A percentile compares a stretch with the other conserved stretches of the same genome.
These are phyloP conservation scores for Ciona savignyi DNA, from an alignment of 23 tunicate species.

Conservation along the genomic window DNA sequence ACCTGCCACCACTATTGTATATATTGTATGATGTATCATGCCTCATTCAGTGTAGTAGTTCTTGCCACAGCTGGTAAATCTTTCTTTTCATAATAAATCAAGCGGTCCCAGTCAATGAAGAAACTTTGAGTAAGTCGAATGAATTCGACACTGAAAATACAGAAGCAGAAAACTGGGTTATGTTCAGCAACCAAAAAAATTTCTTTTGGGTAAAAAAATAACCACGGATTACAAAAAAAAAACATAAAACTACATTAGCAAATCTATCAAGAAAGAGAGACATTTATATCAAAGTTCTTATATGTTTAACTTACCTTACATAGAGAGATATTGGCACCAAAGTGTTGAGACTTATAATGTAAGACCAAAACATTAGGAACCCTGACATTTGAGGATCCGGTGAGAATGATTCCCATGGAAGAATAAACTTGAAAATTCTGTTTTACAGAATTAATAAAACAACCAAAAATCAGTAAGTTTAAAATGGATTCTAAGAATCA, in stretches of 20 bases:
- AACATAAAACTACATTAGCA: no score
- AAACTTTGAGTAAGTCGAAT: constrained; percentile 90
- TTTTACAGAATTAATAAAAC: not conserved
- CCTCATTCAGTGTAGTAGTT: constrained; percentile 96
- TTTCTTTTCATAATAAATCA: constrained; percentile 80
- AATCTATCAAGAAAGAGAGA: no score
- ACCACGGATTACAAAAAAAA: no score
- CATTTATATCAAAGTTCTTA: no score
- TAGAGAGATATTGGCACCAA: constrained; percentile 97
- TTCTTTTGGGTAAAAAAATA: no score
- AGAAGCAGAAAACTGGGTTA: not conserved
- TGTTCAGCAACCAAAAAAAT: not conserved
- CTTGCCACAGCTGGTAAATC: constrained; percentile 83
- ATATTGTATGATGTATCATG: not conserved
- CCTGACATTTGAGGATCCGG: constrained; percentile 73
- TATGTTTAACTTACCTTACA: constrained; percentile 84
- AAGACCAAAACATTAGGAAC: constrained; percentile 92
- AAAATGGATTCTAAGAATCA: no score
- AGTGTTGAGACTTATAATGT: constrained; percentile 91
- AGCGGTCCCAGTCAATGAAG: constrained; percentile 88
- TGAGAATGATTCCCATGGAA: constrained; percentile 72
- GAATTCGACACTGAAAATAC: constrained; percentile 66
- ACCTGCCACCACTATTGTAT: no score
- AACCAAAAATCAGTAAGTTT: not conserved
- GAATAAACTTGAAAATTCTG: constrained; percentile 16